Percentiles rank a stretch among this genome's conserved stretches.
phyloP scores from a whole-genome alignment of 1,140 invertebrate species.

The Onthophagus taurus region DNA sequence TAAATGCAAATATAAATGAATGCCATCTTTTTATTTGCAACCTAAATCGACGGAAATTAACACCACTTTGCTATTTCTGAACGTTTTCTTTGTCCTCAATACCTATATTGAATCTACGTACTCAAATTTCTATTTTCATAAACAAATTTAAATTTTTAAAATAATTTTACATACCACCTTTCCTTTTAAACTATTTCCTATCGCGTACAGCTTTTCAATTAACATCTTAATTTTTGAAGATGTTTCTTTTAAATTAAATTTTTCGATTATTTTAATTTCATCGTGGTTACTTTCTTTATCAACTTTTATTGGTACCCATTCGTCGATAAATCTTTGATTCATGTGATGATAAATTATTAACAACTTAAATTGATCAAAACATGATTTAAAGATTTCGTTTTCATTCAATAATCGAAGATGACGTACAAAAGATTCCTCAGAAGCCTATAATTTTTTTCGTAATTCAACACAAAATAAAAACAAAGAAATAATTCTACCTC shows the following conservation, averaged over 20 bases:
- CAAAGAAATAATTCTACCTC: slow-evolving; percentile 3
- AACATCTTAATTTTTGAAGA: slow-evolving; percentile 1
- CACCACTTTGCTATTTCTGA: too few species aligned
- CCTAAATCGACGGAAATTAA: too few species aligned
- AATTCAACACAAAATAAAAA: neutral
- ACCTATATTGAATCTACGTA: too few species aligned
- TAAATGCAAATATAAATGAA: too few species aligned
- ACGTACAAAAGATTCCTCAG: slow-evolving; percentile 7
- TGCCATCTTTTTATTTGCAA: too few species aligned
- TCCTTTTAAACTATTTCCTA: neutral
- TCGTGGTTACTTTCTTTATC: neutral
- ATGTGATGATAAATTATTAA: slow-evolving; percentile 4
- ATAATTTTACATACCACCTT: neutral
- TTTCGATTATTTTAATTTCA: too few species aligned
- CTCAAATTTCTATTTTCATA: too few species aligned
- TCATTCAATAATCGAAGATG: slow-evolving; percentile 3
- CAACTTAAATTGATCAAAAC: slow-evolving; percentile 4
- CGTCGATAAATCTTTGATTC: slow-evolving; percentile 8
- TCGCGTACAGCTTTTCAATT: slow-evolving; percentile 1
- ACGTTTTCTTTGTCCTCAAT: too few species aligned
- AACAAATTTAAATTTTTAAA: neutral
- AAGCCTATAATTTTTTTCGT: neutral
- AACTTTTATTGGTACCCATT: slow-evolving; percentile 3
- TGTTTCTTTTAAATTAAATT: neutral
- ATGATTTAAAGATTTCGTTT: neutral